Percentiles rank a stretch among this genome's conserved stretches.
These are phyloP conservation scores for Anolis carolinensis DNA, from an alignment of 2,113 vertebrate species.

Conservation along the genomic window DNA sequence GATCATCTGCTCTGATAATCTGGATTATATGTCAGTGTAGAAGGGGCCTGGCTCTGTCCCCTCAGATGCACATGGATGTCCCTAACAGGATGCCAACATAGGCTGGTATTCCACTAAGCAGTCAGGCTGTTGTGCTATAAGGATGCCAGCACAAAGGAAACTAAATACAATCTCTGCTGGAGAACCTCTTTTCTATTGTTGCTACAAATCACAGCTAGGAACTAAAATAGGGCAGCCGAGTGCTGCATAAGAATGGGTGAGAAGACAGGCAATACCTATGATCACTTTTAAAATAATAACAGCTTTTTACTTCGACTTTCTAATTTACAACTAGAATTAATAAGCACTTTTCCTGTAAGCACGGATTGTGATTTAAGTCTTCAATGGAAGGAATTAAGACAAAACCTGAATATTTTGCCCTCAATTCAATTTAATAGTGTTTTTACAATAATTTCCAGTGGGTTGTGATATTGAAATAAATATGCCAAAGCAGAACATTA, in stretches of 20 bases:
- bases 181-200: slow-evolving; percentile 22
- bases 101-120: too few species aligned
- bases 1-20: too few species aligned
- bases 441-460: neutral
- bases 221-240: neutral
- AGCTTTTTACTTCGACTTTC: neutral
- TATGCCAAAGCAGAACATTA: neutral
- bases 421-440: neutral
- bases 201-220: slow-evolving; percentile 25
- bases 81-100: too few species aligned
- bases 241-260: slow-evolving; percentile 27
- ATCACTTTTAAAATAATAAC: neutral
- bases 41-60: too few species aligned
- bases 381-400: neutral
- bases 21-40: too few species aligned
- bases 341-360: neutral
- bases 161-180: neutral
- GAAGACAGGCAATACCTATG: slow-evolving; percentile 4
- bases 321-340: slow-evolving; percentile 13
- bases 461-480: neutral
- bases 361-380: neutral
- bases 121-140: neutral
- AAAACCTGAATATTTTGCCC: too few species aligned
- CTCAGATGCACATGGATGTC: too few species aligned
- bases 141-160: slow-evolving; percentile 2